Conservation (phyloP, 1,140 invertebrate species). For the Pogonomyrmex barbatus region DNA sequence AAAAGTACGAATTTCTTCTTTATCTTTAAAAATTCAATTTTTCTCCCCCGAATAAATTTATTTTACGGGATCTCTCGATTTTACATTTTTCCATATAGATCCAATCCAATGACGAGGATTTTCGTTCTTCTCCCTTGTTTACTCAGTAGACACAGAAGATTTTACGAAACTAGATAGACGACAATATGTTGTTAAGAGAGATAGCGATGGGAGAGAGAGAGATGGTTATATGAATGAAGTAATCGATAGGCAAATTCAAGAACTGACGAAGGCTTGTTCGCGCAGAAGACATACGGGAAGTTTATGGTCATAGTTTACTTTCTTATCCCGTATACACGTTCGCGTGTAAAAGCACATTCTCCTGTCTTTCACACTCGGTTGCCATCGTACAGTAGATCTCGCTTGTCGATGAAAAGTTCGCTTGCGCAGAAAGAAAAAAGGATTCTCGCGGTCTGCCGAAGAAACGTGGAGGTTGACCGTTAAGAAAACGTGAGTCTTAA, state of each 20-base stretch:
- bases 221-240: conserved; percentile 61
- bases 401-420: conserved; percentile 48
- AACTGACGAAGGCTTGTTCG: conserved; percentile 59
- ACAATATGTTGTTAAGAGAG: not conserved
- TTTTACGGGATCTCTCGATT: not conserved
- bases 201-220: conserved; percentile 51
- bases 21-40: conserved; percentile 17
- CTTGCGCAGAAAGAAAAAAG: conserved; percentile 14
- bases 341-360: not conserved
- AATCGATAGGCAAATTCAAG: conserved; percentile 74
- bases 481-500: conserved; percentile 20
- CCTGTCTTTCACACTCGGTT: not conserved
- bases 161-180: not conserved
- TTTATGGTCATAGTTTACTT: conserved; percentile 62
- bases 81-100: conserved; percentile 11
- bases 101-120: conserved; percentile 2
- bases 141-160: conserved; percentile 7
- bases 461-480: conserved; percentile 43
- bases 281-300: conserved; percentile 26
- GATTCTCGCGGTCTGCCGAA: not conserved
- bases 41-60: not conserved
- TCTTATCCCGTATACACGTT: not conserved
- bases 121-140: conserved; percentile 18
- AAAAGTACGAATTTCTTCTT: not conserved
- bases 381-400: conserved; percentile 16